These are phyloP conservation scores for Zhuqinia jingwanae DNA, from an alignment of 2,888 invertebrate species.

Conservation along the genomic window DNA sequence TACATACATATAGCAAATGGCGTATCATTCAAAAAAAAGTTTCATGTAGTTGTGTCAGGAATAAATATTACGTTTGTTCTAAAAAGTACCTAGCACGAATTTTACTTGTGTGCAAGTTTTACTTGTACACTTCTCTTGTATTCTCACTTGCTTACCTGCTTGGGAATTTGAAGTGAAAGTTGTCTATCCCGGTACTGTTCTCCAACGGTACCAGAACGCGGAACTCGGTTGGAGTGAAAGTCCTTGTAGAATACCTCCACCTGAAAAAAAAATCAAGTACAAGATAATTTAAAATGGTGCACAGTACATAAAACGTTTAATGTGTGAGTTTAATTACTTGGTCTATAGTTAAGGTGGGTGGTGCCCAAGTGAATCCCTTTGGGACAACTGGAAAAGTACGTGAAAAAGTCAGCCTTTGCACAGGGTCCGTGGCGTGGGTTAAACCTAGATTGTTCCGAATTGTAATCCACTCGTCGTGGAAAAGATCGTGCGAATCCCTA, in stretches of 20 bases:
- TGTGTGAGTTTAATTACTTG: constrained; percentile 81
- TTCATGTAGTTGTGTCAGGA: too few relatives aligned
- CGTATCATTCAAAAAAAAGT: too few relatives aligned
- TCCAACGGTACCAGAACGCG: constrained; percentile 88
- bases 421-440: constrained; percentile 82
- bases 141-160: constrained; percentile 90
- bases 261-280: constrained; percentile 84
- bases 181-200: constrained; percentile 91
- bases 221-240: constrained; percentile 89
- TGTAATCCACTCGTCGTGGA: constrained; percentile 92
- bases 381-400: constrained; percentile 82
- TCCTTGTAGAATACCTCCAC: constrained; percentile 96
- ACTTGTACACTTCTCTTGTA: too few relatives aligned
- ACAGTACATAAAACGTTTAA: background rate
- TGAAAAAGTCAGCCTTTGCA: constrained; percentile 82
- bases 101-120: too few relatives aligned
- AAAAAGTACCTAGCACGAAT: too few relatives aligned
- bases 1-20: background rate
- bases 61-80: too few relatives aligned
- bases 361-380: constrained; percentile 88
- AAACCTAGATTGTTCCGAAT: constrained; percentile 50
- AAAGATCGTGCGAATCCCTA: constrained; percentile 93
- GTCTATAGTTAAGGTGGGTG: constrained; percentile 84
- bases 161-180: constrained; percentile 94
- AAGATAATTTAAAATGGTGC: too few relatives aligned